Evolutionary conservation across 2,797 vertebrate genomes (phyloP).

Genomic region (Momotus momota): DNA sequence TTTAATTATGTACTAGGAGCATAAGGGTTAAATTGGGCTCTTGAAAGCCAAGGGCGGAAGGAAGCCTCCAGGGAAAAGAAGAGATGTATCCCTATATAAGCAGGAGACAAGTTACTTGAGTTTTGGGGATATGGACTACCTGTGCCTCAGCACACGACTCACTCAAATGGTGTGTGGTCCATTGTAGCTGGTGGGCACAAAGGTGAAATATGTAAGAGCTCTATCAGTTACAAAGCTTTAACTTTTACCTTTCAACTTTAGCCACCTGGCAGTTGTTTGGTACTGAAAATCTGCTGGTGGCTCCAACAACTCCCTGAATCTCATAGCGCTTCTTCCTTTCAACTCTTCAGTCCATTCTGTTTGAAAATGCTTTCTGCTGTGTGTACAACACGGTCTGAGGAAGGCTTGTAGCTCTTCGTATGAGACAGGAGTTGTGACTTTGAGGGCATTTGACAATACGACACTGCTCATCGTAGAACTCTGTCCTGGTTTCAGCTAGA

Average conservation of each 20-base stretch:
- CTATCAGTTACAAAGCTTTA: not conserved
- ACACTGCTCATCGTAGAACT: rapidly evolving
- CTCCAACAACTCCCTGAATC: not conserved
- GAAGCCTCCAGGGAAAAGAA: not conserved
- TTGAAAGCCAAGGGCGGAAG: not conserved
- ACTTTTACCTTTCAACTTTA: not conserved
- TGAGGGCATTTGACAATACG: not conserved
- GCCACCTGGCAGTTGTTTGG: not conserved
- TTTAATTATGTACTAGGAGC: not conserved
- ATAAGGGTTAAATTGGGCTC: not conserved
- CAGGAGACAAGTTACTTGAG: not conserved
- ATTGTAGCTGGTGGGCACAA: not conserved
- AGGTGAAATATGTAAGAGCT: not conserved
- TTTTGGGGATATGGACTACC: not conserved
- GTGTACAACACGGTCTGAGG: not conserved
- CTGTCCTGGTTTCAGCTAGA: not conserved
- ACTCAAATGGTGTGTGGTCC: not conserved
- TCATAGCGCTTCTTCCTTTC: not conserved
- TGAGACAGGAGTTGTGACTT: not conserved
- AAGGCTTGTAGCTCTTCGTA: not conserved
- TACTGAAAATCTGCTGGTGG: not conserved
- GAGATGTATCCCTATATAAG: not conserved
- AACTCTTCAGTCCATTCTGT: not conserved
- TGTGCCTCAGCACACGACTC: not conserved
- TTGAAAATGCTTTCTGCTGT: not conserved